Conservation (phyloP, 1,140 invertebrate genomes). For the Drosophila pachea region DNA sequence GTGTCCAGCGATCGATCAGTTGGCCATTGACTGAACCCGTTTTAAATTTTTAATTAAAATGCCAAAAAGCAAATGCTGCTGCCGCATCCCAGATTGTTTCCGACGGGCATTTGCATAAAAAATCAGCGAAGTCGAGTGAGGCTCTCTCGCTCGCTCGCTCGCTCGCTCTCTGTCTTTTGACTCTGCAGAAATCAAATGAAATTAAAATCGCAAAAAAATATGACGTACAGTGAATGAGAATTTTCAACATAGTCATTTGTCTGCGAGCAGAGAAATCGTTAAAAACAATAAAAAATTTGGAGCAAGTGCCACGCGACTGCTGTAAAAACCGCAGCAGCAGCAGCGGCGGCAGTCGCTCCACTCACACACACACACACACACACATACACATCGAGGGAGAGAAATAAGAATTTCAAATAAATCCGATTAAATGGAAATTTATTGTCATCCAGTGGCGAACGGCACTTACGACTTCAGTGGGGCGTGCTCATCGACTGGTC, state of each 20-base stretch:
- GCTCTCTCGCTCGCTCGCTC: background rate
- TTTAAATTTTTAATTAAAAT: constrained; percentile 40
- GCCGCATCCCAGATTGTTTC: constrained; percentile 1
- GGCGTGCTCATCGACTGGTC: constrained; percentile 72
- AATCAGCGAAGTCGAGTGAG: constrained; percentile 22
- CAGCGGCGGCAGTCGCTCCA: constrained; percentile 16
- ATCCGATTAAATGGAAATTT: constrained; percentile 77
- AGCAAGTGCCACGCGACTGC: constrained; percentile 45
- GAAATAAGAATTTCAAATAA: constrained; percentile 76
- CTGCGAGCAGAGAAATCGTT: constrained; percentile 44
- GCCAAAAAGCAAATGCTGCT: constrained; percentile 25
- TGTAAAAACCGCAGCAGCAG: constrained; percentile 57
- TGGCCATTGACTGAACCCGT: constrained; percentile 11
- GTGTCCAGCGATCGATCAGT: constrained; percentile 15
- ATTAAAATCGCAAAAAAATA: constrained; percentile 60
- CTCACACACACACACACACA: constrained; percentile 3
- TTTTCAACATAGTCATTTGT: constrained; percentile 37
- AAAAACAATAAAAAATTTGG: constrained; percentile 65
- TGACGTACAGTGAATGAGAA: constrained; percentile 39
- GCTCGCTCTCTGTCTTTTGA: constrained; percentile 18
- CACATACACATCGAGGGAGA: constrained; percentile 8
- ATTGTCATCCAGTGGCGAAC: constrained; percentile 76
- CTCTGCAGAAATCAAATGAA: constrained; percentile 41
- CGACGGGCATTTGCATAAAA: constrained; percentile 31
- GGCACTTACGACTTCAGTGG: constrained; percentile 75